Conservation (phyloP, 2,797 vertebrate species). For the Balearica regulorum region DNA sequence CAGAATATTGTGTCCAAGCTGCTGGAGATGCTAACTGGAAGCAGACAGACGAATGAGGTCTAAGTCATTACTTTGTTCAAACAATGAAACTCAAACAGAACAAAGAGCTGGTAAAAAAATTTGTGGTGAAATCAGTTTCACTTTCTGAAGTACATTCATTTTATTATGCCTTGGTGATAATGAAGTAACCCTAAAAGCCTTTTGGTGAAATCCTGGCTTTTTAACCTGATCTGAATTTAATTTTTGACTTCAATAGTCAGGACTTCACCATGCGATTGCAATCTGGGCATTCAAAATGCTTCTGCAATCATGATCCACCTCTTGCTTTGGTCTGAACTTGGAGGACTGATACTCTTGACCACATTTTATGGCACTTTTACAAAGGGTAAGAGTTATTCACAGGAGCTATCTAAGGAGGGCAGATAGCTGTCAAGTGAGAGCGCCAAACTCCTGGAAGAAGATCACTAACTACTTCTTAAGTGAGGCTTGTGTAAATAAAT, state of each 20-base stretch:
- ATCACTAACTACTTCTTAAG: neutral
- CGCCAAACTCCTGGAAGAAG: neutral
- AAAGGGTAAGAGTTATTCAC: neutral
- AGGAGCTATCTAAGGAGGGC: neutral
- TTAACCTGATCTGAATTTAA: neutral
- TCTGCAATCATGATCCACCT: neutral
- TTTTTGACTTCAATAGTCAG: neutral
- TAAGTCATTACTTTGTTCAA: neutral
- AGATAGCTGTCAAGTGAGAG: neutral
- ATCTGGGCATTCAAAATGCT: neutral
- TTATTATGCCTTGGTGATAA: neutral
- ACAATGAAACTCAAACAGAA: neutral
- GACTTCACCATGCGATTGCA: neutral
- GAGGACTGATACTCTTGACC: neutral
- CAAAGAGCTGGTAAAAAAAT: neutral
- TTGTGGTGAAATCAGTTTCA: neutral
- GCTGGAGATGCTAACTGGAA: neutral
- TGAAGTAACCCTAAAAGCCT: neutral
- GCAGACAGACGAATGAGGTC: neutral
- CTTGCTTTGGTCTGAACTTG: neutral
- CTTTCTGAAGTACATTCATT: neutral
- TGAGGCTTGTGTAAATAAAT: neutral
- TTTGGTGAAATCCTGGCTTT: neutral
- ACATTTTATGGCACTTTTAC: neutral
- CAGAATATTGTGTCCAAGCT: neutral